These are phyloP conservation scores for Eremobia ochroleuca DNA, from an alignment of 2,888 invertebrate genomes.

Conservation along the genomic window DNA sequence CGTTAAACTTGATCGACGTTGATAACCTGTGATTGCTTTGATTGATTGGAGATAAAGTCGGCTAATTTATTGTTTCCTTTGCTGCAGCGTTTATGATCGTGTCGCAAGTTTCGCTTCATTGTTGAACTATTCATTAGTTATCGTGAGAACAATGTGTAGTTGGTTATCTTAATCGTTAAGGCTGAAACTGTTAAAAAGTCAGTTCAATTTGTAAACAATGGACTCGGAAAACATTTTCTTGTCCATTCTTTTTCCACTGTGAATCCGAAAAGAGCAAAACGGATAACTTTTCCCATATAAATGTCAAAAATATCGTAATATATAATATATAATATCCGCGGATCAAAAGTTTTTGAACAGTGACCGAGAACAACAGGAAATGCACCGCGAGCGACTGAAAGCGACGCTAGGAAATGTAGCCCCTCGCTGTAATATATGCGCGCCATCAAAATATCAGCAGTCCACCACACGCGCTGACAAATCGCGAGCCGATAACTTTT, in stretches of 20 bases:
- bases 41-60: slow-evolving; percentile 49
- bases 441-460: slow-evolving; percentile 54
- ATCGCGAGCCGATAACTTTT: slow-evolving; percentile 56
- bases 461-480: slow-evolving; percentile 59
- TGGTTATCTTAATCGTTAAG: not conserved
- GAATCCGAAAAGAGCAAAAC: not conserved
- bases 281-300: slow-evolving; percentile 21
- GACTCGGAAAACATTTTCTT: not conserved
- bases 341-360: slow-evolving; percentile 27
- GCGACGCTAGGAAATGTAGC: slow-evolving; percentile 9
- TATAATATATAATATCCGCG: too few species aligned
- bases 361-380: slow-evolving; percentile 44
- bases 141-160: not conserved
- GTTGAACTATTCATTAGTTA: not conserved
- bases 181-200: not conserved
- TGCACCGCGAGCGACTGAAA: slow-evolving; percentile 15
- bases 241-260: not conserved
- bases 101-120: slow-evolving; percentile 20
- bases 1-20: slow-evolving; percentile 28
- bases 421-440: slow-evolving; percentile 29
- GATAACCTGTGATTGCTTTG: slow-evolving; percentile 49
- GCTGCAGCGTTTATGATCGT: slow-evolving; percentile 8
- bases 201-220: not conserved
- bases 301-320: slow-evolving; percentile 9
- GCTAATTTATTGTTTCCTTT: slow-evolving; percentile 57